These are phyloP conservation scores for Venusia cambrica DNA, from an alignment of 2,888 invertebrate species.

Conservation along the genomic window DNA sequence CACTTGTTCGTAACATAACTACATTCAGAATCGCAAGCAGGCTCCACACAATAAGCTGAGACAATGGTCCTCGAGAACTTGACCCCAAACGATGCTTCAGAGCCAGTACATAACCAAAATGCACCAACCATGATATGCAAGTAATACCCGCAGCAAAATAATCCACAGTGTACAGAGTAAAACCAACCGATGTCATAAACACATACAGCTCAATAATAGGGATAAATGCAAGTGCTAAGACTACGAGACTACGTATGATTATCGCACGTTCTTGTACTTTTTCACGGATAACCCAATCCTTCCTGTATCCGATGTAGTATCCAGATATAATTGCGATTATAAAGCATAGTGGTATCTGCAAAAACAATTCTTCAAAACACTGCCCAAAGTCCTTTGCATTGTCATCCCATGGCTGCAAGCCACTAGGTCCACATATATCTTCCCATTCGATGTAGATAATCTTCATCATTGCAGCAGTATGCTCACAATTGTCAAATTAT, in stretches of 20 bases:
- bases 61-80: conserved; percentile 87
- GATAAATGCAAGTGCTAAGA: conserved; percentile 83
- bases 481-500: too few species aligned
- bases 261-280: conserved; percentile 83
- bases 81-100: conserved; percentile 83
- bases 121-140: conserved; percentile 90
- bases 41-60: conserved; percentile 85
- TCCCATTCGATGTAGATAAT: conserved; percentile 78
- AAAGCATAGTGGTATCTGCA: conserved; percentile 88
- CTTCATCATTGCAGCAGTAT: conserved; percentile 34
- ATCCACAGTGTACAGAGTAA: conserved; percentile 83
- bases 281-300: conserved; percentile 83
- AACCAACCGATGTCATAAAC: conserved; percentile 73
- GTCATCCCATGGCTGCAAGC: conserved; percentile 85
- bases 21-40: conserved; percentile 84
- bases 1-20: conserved; percentile 85
- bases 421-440: conserved; percentile 87
- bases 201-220: conserved; percentile 86
- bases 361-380: conserved; percentile 92
- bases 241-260: conserved; percentile 83
- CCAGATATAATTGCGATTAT: conserved; percentile 89
- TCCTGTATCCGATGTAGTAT: conserved; percentile 88
- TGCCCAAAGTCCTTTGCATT: conserved; percentile 87
- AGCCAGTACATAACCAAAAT: conserved; percentile 87
- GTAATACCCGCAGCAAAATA: conserved; percentile 86